Base-by-base conservation (phyloP, 2,797 vertebrate genomes). In the Pelochelys cantorii region DNA sequence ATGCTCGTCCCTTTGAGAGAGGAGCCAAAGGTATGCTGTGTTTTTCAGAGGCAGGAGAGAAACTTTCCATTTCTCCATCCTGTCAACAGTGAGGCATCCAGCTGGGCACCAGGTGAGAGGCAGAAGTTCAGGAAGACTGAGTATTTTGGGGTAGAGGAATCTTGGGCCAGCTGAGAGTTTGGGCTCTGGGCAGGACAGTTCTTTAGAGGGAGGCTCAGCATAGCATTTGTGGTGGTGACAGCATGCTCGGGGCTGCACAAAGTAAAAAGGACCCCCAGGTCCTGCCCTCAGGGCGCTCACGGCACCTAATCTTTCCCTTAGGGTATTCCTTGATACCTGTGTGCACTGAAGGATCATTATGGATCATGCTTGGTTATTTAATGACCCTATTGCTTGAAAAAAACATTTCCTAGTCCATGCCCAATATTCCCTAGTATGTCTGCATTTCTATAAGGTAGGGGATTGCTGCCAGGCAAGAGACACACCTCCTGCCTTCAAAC, bases 1-100 rank as follows among this genome's bases (percentile, higher is more conserved):
- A 87, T 62, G 79, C 74, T 80, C 84, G 89, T 83, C 82, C 71
- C 93, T 95, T 94, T 93, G 91, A 93, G 95, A 94, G 71, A 22
- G 85, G 88, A 91, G 18, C 31, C 42, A 65, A 86, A 93, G 85
- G 95, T 95, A 93, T 93, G 57, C 54, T 79, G 9, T 81, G 90
- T 89, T 84, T 56, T 82, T 81, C 82, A 14, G 68, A 92, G 68
- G 84, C 87, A 89, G 83, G 81, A 84, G 89, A 81, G 82, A 86
- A n/a, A 65, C 81, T 90, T 94, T 87, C 7, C 7, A 22, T 90
- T 74, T 15, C 23, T 90, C 13, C 57, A 79, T 8, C 1, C 48
- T 56, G 83, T 31, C 31, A 22, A 22, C 2, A 2, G 60, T 65
- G 52, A 79, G 23, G 25, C 71, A 13, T 80, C 79, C 81, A 62